phyloP scores from a whole-genome alignment of 37 sponge, comb jelly and placozoan genomes.

The Hormiphora californensis region DNA sequence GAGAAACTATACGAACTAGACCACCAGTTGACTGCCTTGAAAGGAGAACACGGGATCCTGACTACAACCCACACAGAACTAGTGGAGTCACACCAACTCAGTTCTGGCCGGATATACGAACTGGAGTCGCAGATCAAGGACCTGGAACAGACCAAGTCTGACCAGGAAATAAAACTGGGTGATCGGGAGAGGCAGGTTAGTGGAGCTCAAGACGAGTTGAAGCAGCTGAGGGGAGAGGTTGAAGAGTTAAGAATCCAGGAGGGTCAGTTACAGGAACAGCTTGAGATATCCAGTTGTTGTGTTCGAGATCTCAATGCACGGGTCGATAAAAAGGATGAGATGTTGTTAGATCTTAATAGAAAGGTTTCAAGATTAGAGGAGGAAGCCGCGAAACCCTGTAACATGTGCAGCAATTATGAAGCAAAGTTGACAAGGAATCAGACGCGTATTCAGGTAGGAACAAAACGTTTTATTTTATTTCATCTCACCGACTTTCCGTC shows the following conservation, averaged over 20 bases:
- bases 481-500: too few species aligned
- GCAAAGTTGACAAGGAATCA: background rate
- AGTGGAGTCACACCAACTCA: background rate
- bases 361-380: constrained; percentile 16
- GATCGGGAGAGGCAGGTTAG: background rate
- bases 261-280: background rate
- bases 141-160: background rate
- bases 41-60: background rate
- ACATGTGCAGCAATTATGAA: constrained; percentile 37
- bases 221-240: too few species aligned
- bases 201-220: background rate
- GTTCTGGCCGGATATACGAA: background rate
- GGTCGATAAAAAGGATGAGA: constrained; percentile 44
- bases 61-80: background rate
- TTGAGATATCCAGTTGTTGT: background rate
- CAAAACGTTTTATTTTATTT: too few species aligned
- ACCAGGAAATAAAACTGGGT: background rate
- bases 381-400: constrained; percentile 11
- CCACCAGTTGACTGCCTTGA: background rate
- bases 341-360: constrained; percentile 3
- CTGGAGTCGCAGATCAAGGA: background rate
- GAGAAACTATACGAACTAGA: constrained; percentile 17
- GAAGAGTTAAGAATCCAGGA: background rate
- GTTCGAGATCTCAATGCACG: background rate
- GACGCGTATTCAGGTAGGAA: background rate